Percentiles rank a stretch among this genome's conserved stretches.
Conservation (phyloP, 2,888 invertebrate genomes). For the Melanchra persicariae region DNA sequence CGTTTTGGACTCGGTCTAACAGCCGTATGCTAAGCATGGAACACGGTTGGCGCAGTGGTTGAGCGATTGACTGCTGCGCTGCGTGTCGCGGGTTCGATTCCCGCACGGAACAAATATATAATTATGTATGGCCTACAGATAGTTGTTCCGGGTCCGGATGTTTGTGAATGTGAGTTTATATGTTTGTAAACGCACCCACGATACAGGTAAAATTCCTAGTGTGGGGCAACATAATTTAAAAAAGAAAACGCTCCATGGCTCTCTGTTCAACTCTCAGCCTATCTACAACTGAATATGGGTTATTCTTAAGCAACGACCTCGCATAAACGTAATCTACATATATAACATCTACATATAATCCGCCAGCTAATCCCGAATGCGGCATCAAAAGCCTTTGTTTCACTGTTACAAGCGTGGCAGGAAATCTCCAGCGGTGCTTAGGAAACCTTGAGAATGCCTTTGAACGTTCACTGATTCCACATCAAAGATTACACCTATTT, state of each 20-base stretch:
- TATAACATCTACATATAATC: conserved; percentile 18
- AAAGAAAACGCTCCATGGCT: neutral
- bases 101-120: too few species aligned
- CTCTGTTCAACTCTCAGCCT: neutral
- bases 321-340: neutral
- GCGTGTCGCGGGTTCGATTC: too few species aligned
- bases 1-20: neutral
- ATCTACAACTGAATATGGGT: neutral
- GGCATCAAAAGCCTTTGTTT: conserved; percentile 42
- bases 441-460: conserved; percentile 32
- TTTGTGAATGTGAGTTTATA: too few species aligned
- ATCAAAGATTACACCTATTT: conserved; percentile 38
- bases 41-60: too few species aligned
- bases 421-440: conserved; percentile 41
- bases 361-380: conserved; percentile 23
- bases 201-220: too few species aligned
- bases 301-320: conserved; percentile 16
- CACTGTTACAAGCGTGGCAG: neutral
- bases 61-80: too few species aligned
- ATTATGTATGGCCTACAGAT: too few species aligned
- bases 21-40: neutral
- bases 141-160: too few species aligned
- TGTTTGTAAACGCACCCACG: too few species aligned
- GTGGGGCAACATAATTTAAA: too few species aligned
- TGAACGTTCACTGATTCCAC: conserved; percentile 19